A percentile compares a stretch with the other conserved stretches of the same genome.
phyloP scores from a whole-genome alignment of 2,113 vertebrate species.

The Cyprinus carpio region DNA sequence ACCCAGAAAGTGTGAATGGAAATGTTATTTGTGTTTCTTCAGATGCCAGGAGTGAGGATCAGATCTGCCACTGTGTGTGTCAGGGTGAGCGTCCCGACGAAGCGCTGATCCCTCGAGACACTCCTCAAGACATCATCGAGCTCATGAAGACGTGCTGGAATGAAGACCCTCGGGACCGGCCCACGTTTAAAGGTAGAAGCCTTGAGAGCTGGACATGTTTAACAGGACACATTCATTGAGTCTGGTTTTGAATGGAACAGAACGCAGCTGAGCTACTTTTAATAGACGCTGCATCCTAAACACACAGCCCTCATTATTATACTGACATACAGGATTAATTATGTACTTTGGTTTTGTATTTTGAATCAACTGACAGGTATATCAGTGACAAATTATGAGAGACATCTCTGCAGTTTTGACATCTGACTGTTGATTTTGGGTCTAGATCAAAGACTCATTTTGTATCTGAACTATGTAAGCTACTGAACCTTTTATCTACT shows the following conservation, averaged over 20 bases:
- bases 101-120: conserved; percentile 66
- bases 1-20: not conserved
- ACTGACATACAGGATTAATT: not conserved
- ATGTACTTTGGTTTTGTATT: not conserved
- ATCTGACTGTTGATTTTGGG: not conserved
- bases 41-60: conserved; percentile 85
- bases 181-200: conserved; percentile 79
- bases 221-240: too few species aligned
- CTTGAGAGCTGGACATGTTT: not conserved
- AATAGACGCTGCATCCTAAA: too few species aligned
- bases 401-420: too few species aligned
- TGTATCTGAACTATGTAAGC: not conserved
- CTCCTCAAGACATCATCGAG: conserved; percentile 73
- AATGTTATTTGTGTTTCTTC: not conserved
- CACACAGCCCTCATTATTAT: not conserved
- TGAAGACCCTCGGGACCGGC: conserved; percentile 70
- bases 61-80: conserved; percentile 80
- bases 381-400: not conserved
- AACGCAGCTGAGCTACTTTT: too few species aligned
- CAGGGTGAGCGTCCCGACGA: conserved; percentile 81
- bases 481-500: not conserved
- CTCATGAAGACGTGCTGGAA: conserved; percentile 88
- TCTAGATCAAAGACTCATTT: not conserved
- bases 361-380: not conserved
- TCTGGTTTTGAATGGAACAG: too few species aligned